Conservation (phyloP, 2,888 invertebrate species). For the Dromius quadrimaculatus region DNA sequence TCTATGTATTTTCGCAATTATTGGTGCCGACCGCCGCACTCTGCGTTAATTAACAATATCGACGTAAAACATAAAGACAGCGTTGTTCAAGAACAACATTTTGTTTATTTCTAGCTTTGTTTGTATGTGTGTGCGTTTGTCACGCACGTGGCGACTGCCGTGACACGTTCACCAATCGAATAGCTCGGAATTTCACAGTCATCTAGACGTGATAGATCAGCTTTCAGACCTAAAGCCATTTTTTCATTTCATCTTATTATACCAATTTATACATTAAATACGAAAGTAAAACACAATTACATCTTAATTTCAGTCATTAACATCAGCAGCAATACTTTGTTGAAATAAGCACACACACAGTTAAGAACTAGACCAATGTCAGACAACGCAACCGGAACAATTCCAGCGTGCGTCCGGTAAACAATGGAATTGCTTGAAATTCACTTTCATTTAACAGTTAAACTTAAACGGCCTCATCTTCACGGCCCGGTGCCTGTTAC, state of each 20-base stretch:
- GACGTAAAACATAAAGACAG: constrained; percentile 24
- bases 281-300: constrained; percentile 12
- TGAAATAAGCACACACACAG: constrained; percentile 8
- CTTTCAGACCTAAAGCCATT: neutral
- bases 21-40: constrained; percentile 22
- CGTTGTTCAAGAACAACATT: too few species aligned
- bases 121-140: constrained; percentile 26
- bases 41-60: constrained; percentile 40
- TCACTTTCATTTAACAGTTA: constrained; percentile 52
- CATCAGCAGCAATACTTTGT: neutral
- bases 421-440: constrained; percentile 46
- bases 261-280: neutral
- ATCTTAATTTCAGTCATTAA: constrained; percentile 1
- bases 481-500: constrained; percentile 46
- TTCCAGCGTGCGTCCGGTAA: constrained; percentile 45
- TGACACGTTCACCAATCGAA: constrained; percentile 46
- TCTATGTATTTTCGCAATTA: constrained; percentile 44
- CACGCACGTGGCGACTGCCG: constrained; percentile 44
- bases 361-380: constrained; percentile 49
- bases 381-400: constrained; percentile 47
- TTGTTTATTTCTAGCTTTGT: too few species aligned
- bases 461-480: constrained; percentile 51
- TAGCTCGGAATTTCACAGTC: constrained; percentile 28
- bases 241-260: too few species aligned
- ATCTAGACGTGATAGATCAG: constrained; percentile 46